Evolutionary conservation across 2,888 invertebrate species (phyloP).

Genomic region (Rhamphomyia laevipes): DNA sequence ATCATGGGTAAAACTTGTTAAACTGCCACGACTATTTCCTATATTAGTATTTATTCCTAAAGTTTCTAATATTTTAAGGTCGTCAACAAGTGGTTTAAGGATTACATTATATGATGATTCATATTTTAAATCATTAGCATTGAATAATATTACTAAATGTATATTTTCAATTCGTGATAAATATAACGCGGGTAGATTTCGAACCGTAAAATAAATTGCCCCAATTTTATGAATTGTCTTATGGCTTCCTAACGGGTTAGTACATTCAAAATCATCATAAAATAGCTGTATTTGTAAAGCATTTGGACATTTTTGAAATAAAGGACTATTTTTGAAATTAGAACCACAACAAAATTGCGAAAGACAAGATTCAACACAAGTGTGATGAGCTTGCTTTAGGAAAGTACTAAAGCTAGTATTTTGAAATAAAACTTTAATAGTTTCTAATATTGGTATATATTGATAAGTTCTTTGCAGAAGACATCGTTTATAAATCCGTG

Average conservation of each 20-base stretch:
- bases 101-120: conserved; percentile 4
- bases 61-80: conserved; percentile 7
- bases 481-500: conserved; percentile 4
- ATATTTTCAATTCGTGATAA: conserved; percentile 8
- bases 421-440: conserved; percentile 4
- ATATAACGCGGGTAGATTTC: conserved; percentile 8
- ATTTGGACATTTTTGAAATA: conserved; percentile 2
- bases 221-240: conserved; percentile 13
- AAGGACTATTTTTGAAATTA: conserved; percentile 1
- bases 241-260: conserved; percentile 11
- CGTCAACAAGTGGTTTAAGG: conserved; percentile 5
- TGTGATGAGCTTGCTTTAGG: background rate
- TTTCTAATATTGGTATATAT: conserved; percentile 5
- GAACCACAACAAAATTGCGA: background rate
- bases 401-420: conserved; percentile 2
- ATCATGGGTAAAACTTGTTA: conserved; percentile 9
- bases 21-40: conserved; percentile 2
- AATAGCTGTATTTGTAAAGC: conserved; percentile 7
- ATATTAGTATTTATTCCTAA: background rate
- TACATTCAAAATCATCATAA: conserved; percentile 13
- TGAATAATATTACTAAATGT: conserved; percentile 9
- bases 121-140: conserved; percentile 9
- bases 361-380: background rate
- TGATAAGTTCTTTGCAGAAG: conserved; percentile 6
- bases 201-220: conserved; percentile 10